Percentiles rank a stretch among this genome's conserved stretches.
These are phyloP conservation scores for Oreotrochilus melanogaster DNA, from an alignment of 2,113 vertebrate genomes.

Conservation along the genomic window DNA sequence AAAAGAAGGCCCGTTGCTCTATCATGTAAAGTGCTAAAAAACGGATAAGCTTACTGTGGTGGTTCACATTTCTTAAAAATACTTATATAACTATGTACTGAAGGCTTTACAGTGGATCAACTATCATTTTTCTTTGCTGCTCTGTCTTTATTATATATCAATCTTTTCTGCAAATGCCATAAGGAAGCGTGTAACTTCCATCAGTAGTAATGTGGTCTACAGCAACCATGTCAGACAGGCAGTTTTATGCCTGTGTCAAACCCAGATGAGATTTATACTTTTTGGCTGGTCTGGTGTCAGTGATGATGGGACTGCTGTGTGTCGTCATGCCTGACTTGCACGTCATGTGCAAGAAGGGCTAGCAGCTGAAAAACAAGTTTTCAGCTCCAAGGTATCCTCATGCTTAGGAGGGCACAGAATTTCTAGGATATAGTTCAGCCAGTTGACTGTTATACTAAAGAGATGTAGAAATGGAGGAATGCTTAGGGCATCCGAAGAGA, in stretches of 20 bases:
- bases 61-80: background rate
- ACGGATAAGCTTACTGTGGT: background rate
- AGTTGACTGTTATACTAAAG: background rate
- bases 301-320: background rate
- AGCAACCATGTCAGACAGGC: background rate
- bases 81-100: background rate
- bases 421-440: background rate
- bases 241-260: background rate
- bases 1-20: background rate
- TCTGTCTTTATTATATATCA: background rate
- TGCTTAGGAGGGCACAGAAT: background rate
- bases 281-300: background rate
- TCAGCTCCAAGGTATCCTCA: background rate
- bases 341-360: accelerated
- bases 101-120: background rate
- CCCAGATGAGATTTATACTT: background rate
- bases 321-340: background rate
- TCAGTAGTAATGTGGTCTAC: background rate
- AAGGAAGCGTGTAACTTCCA: background rate
- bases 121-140: background rate
- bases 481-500: background rate
- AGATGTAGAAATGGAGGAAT: background rate
- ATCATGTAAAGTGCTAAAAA: background rate
- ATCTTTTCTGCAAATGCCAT: background rate
- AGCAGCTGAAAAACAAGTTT: background rate